phyloP scores from a whole-genome alignment of 1,140 invertebrate genomes.

The Psilanteris sp. region DNA sequence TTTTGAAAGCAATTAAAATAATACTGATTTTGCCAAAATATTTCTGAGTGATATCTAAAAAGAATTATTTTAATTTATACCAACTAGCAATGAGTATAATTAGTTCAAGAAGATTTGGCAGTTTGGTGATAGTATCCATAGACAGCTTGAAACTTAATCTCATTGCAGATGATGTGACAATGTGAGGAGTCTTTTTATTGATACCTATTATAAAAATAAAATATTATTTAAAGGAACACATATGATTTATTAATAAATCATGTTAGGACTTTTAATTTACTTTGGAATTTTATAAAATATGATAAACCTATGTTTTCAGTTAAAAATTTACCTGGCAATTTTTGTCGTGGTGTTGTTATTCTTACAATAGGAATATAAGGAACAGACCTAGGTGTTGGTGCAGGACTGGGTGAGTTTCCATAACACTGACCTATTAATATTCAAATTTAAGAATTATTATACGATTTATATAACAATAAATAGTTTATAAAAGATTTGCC shows the following conservation, averaged over 20 bases:
- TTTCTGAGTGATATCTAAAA: no score
- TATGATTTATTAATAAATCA: no score
- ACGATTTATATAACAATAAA: no score
- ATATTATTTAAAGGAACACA: no score
- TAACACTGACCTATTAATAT: conserved; percentile 79
- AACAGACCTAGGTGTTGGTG: conserved; percentile 68
- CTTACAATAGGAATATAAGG: conserved; percentile 35
- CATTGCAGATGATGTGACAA: conserved; percentile 9
- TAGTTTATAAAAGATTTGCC: no score
- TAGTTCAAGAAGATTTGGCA: background rate
- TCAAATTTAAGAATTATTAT: no score
- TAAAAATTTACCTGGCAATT: conserved; percentile 29
- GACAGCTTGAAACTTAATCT: conserved; percentile 4
- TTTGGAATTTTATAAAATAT: no score
- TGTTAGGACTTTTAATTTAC: no score
- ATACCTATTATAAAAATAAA: background rate
- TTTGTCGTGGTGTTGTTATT: conserved; percentile 43
- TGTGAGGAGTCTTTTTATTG: conserved; percentile 21
- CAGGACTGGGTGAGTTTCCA: conserved; percentile 77
- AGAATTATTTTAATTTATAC: no score
- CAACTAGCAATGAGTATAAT: background rate
- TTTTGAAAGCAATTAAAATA: no score
- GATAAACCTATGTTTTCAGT: no score
- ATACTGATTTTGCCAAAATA: no score
- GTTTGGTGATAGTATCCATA: background rate